A percentile compares a stretch with the other conserved stretches of the same genome.
phyloP scores from a whole-genome alignment of 1,140 invertebrate species.

The Acromyrmex charruanus region DNA sequence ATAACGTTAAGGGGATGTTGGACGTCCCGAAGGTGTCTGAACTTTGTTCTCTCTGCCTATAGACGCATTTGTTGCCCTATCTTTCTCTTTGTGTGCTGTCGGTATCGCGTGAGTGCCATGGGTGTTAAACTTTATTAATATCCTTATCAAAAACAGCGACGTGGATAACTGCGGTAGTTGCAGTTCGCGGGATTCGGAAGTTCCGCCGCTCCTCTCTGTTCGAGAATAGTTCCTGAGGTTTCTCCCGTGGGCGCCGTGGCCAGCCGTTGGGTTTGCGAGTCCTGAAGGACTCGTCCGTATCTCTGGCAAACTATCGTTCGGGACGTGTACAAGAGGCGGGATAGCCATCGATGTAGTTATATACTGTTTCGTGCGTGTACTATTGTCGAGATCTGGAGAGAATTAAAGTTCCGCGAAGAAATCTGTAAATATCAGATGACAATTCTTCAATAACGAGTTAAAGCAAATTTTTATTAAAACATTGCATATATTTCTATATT shows the following conservation, averaged over 20 bases:
- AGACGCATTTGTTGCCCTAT: slow-evolving; percentile 7
- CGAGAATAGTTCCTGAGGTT: slow-evolving; percentile 75
- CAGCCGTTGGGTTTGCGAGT: slow-evolving; percentile 79
- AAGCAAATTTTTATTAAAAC: background rate
- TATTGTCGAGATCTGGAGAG: slow-evolving; percentile 31
- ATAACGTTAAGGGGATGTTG: slow-evolving; percentile 8
- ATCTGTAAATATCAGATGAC: background rate
- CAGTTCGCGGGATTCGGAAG: slow-evolving; percentile 77
- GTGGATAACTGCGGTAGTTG: slow-evolving; percentile 78
- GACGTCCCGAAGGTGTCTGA: slow-evolving; percentile 13
- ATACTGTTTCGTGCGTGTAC: slow-evolving; percentile 45
- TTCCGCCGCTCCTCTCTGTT: slow-evolving; percentile 73
- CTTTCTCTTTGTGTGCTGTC: slow-evolving; percentile 2
- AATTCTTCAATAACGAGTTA: background rate
- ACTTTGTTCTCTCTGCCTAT: slow-evolving; percentile 21
- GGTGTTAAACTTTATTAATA: slow-evolving; percentile 83
- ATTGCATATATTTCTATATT: background rate
- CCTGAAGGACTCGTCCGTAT: slow-evolving; percentile 82
- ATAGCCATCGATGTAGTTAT: slow-evolving; percentile 70
- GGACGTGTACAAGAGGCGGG: slow-evolving; percentile 74
- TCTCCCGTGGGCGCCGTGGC: slow-evolving; percentile 82
- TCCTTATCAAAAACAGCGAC: slow-evolving; percentile 82
- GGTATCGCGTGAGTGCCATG: slow-evolving; percentile 49
- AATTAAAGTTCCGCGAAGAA: slow-evolving; percentile 59
- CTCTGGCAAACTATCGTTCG: slow-evolving; percentile 80